Base-by-base conservation (phyloP, 2,888 invertebrate genomes). In the Pheosia gnoma region DNA sequence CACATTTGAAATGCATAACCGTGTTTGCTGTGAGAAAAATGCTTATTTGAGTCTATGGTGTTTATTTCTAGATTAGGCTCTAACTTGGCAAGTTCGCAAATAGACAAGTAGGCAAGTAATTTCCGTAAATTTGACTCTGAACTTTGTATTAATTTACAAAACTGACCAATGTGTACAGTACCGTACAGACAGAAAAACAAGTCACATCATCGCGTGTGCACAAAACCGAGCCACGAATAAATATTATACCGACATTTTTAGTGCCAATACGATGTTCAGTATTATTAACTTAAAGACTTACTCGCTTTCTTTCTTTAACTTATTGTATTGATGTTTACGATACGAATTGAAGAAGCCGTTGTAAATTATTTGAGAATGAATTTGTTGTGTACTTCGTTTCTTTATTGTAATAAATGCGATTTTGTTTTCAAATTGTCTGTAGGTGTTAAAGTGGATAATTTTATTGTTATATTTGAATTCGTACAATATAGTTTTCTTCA, bases 171-270 rank as follows among this genome's bases (percentile, higher is more conserved):
- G 45, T n/a, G n/a, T n/a, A n/a, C 11, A 11, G 11, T 11, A n/a
- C 5, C 1, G 47, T 47, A 47, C n/a, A 47, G 47, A n/a, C 47
- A 4, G 47, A 5, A 47, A 47, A 47, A 47, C 47, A 47, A 47
- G 11, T 47, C 11, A n/a, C n/a, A 47, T 5, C 55, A 73, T 86
- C 80, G 87, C 87, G 86, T 87, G 87, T 79, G 70, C 70, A 64
- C 79, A 82, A 81, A 72, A 65, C 68, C 59, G 69, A 9, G 70
- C 71, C 68, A 62, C 75, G 78, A 79, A 81, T 80, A 82, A 79
- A 78, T 57, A 61, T 77, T 75, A 80, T 78, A 25, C 25, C 75
- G 75, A 75, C 70, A 78, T 72, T 70, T 74, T 75, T 67, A 80
- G 73, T 79, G 76, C 71, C 81, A 79, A 80, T 80, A 72, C 68